phyloP scores from a whole-genome alignment of 2,888 invertebrate species.

The Athalia cordata region DNA sequence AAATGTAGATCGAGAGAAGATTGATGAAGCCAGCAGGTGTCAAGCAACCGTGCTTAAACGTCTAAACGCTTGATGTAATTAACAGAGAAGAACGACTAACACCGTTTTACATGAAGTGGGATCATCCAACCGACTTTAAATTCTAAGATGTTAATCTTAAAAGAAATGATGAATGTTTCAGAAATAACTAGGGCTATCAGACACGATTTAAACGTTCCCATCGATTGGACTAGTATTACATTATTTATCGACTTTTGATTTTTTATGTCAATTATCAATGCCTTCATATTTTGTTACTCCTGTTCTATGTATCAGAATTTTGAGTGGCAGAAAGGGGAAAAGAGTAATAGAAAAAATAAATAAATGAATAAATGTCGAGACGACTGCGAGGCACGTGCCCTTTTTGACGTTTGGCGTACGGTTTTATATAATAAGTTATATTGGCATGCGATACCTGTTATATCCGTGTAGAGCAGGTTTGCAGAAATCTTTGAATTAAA shows the following conservation, averaged over 20 bases:
- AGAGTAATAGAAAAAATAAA: too few relatives aligned
- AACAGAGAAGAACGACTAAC: constrained; percentile 40
- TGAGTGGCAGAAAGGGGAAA: too few relatives aligned
- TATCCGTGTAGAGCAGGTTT: background rate
- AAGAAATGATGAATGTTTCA: constrained; percentile 45
- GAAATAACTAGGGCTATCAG: constrained; percentile 25
- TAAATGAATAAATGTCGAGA: too few relatives aligned
- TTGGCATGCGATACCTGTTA: too few relatives aligned
- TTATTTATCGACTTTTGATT: constrained; percentile 17
- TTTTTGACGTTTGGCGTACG: too few relatives aligned
- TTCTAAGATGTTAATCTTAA: constrained; percentile 45
- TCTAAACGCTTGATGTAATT: constrained; percentile 48
- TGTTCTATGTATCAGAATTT: constrained; percentile 9
- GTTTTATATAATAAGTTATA: too few relatives aligned
- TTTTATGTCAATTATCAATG: background rate
- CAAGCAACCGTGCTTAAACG: constrained; percentile 61
- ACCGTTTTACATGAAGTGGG: background rate
- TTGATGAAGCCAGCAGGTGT: constrained; percentile 65
- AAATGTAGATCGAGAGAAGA: constrained; percentile 61
- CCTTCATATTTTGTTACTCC: background rate
- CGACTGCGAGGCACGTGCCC: too few relatives aligned
- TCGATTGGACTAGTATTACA: constrained; percentile 1
- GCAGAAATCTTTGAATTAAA: constrained; percentile 31
- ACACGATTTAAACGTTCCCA: background rate
- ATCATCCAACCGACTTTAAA: constrained; percentile 31